Evolutionary conservation across 2,888 invertebrate genomes (phyloP).

Genomic region (Pollenia amentaria): DNA sequence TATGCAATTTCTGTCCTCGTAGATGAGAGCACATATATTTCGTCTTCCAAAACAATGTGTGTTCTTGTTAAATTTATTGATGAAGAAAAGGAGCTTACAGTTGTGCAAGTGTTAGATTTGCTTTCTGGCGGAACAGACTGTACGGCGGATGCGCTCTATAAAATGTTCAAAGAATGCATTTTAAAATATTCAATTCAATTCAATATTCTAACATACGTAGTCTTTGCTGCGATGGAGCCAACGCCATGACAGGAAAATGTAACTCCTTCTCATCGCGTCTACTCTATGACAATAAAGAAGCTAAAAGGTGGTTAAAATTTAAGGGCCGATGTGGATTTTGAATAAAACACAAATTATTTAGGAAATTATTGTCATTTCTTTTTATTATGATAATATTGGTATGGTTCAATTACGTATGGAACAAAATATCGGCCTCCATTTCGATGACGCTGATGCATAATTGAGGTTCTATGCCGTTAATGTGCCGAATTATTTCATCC

Average conservation of each 20-base stretch:
- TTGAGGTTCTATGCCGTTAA: too few relatives aligned
- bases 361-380: too few relatives aligned
- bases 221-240: conserved; percentile 28
- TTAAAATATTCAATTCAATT: conserved; percentile 33
- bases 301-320: too few relatives aligned
- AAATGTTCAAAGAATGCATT: conserved; percentile 21
- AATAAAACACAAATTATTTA: too few relatives aligned
- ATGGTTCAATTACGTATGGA: too few relatives aligned
- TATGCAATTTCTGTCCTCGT: too few relatives aligned
- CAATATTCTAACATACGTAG: conserved; percentile 16
- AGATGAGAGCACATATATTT: too few relatives aligned
- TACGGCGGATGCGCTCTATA: conserved; percentile 29
- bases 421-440: too few relatives aligned
- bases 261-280: conserved; percentile 22
- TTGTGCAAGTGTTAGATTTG: conserved; percentile 34
- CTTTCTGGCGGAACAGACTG: conserved; percentile 23
- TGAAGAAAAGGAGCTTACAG: conserved; percentile 6
- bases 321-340: too few relatives aligned
- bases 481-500: too few relatives aligned
- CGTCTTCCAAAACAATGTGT: conserved; percentile 31
- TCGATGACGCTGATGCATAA: too few relatives aligned
- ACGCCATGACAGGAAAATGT: conserved; percentile 23
- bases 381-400: too few relatives aligned
- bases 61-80: conserved; percentile 8
- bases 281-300: conserved; percentile 25